Base-by-base conservation (phyloP, 37 sponge, comb jelly and placozoan species). In the Eunapius fragilis region DNA sequence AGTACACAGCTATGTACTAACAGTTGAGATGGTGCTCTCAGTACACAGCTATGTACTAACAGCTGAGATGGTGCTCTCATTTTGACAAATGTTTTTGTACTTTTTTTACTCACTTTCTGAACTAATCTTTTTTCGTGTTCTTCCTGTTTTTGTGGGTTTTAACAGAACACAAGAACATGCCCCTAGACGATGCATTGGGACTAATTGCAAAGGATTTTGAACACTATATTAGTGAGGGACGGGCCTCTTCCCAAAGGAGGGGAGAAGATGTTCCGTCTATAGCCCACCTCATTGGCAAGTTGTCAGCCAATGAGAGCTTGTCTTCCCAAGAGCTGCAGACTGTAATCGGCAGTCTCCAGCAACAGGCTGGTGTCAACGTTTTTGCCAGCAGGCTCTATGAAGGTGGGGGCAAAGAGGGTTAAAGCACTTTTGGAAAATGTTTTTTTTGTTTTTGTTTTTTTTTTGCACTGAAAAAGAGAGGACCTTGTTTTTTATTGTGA, bases 131-230 rank as follows among this genome's bases (percentile, higher is more conserved):
- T 82, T 72, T 35, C 36, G 0, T 37, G 71, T 82, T 34, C 23
- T 72, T 25, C 36, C 10, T 37, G 71, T 82, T 34, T 34, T 17
- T 58, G 17, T 58, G 58, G 27, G 17, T 80, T 67, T 30, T 85
- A 4, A 14, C 82, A 93, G 95, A 94, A 30, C 95, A 94, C 89
- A 94, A 94, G 84, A 94, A 94, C 71, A 94, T 94, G 95, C 95
- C 95, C 9, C 69, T 94, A 24, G 95, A 91, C 7, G 95, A 94
- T 88, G 86, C 95, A 25, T 79, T 94, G 34, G 86, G 87, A 23
- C 89, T 94, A 47, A 81, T 94, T 74, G 78, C 88, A 32, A 76
- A 82, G 45, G 92, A 94, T 76, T 91, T 85, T 71, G 70, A 82
- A 6, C 82, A 76, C 37, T 91, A 91, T 31, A 82, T 87, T 48